A percentile compares a stretch with the other conserved stretches of the same genome.
Conservation (phyloP, 2,888 invertebrate species). For the Limnephilus lunatus region DNA sequence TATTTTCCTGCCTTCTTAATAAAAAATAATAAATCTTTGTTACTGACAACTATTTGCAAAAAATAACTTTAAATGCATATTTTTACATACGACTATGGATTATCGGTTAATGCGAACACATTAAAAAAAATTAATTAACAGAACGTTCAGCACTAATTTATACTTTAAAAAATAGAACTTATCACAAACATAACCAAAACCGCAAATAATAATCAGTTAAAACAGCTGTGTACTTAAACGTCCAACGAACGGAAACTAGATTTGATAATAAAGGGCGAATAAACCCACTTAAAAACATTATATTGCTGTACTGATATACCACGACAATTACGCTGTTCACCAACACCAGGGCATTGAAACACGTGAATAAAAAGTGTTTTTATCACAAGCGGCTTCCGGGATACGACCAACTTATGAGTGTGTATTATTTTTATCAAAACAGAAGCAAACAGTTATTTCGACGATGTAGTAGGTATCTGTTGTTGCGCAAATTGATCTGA, state of each 20-base stretch:
- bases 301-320: background rate
- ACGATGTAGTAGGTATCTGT: background rate
- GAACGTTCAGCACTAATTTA: background rate
- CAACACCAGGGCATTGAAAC: background rate
- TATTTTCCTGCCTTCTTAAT: too few species aligned
- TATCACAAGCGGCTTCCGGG: slow-evolving; percentile 34
- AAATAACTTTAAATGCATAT: background rate
- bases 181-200: background rate
- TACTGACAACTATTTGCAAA: background rate
- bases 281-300: background rate
- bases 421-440: background rate
- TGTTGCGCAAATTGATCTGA: slow-evolving; percentile 5
- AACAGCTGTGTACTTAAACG: background rate
- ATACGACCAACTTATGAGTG: slow-evolving; percentile 10
- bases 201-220: slow-evolving; percentile 2
- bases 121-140: background rate
- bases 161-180: background rate
- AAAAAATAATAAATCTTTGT: background rate
- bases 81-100: background rate
- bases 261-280: slow-evolving; percentile 5
- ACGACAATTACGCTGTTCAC: background rate
- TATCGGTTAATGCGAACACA: background rate
- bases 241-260: slow-evolving; percentile 13
- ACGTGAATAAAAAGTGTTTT: slow-evolving; percentile 39
- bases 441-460: background rate